These are phyloP conservation scores for Thalassarche chlororhynchos DNA, from an alignment of 2,113 vertebrate genomes.

Conservation along the genomic window DNA sequence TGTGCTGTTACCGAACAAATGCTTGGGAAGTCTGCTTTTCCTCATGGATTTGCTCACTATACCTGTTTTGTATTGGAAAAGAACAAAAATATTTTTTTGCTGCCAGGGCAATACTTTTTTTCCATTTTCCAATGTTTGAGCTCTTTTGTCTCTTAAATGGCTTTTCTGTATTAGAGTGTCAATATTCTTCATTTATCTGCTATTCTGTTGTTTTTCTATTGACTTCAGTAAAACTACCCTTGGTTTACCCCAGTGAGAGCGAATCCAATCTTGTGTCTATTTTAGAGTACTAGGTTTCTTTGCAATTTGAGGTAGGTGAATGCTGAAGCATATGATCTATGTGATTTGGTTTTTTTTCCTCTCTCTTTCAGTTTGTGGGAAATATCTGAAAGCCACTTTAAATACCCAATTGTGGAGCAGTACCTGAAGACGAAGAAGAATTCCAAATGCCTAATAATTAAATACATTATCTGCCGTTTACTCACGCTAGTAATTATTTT, in stretches of 20 bases:
- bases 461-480: slow-evolving; percentile 84
- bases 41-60: not conserved
- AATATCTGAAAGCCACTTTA: slow-evolving; percentile 86
- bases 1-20: not conserved
- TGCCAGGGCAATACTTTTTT: not conserved
- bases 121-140: not conserved
- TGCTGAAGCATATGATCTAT: not conserved
- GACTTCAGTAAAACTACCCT: not conserved
- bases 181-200: not conserved
- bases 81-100: not conserved
- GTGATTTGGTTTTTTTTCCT: not conserved
- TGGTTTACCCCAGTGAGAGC: not conserved
- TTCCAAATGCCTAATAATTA: slow-evolving; percentile 79
- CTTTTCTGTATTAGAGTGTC: not conserved
- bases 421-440: slow-evolving; percentile 91
- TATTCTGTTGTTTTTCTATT: not conserved
- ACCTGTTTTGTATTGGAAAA: not conserved
- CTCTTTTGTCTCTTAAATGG: not conserved
- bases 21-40: not conserved
- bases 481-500: slow-evolving; percentile 83
- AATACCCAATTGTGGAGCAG: slow-evolving; percentile 94
- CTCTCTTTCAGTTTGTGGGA: slow-evolving; percentile 81
- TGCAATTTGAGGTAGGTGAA: not conserved
- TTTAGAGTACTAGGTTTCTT: not conserved
- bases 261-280: not conserved